Percentiles rank a stretch among this genome's conserved stretches.
Evolutionary conservation across 2,888 invertebrate genomes (phyloP).

Genomic region (Drosophila borborema): DNA sequence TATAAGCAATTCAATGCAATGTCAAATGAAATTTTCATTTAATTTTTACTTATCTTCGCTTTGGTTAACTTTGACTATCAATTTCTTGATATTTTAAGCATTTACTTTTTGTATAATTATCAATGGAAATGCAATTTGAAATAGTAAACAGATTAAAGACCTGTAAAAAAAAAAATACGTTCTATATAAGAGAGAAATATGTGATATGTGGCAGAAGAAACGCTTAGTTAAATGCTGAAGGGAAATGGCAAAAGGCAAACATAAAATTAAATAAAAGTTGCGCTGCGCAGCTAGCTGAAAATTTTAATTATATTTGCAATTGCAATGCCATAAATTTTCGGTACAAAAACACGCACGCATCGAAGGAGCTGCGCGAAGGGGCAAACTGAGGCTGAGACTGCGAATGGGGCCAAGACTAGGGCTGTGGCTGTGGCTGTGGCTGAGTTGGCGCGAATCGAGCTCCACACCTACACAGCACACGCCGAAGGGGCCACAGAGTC

Average conservation of each 20-base stretch:
- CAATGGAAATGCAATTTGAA: neutral
- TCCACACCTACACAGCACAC: slow-evolving; percentile 46
- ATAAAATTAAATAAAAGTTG: slow-evolving; percentile 55
- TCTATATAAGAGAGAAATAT: neutral
- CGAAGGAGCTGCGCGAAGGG: neutral
- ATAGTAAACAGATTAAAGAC: neutral
- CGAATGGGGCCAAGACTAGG: neutral
- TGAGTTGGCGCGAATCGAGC: neutral
- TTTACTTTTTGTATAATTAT: neutral
- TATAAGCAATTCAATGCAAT: neutral
- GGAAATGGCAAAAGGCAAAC: slow-evolving; percentile 27
- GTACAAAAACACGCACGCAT: slow-evolving; percentile 33
- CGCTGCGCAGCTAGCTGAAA: slow-evolving; percentile 61
- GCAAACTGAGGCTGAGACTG: neutral
- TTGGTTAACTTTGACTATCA: neutral
- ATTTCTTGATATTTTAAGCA: neutral
- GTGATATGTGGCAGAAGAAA: slow-evolving; percentile 22
- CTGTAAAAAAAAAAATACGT: neutral
- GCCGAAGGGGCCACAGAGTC: slow-evolving; percentile 8
- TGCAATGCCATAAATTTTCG: slow-evolving; percentile 78
- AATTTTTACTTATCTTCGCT: neutral
- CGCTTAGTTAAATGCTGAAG: slow-evolving; percentile 1
- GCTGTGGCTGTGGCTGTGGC: neutral
- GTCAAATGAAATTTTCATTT: neutral
- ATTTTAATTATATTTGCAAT: slow-evolving; percentile 80